Conservation (phyloP, 2,888 invertebrate species). For the Rotaria macrura region DNA sequence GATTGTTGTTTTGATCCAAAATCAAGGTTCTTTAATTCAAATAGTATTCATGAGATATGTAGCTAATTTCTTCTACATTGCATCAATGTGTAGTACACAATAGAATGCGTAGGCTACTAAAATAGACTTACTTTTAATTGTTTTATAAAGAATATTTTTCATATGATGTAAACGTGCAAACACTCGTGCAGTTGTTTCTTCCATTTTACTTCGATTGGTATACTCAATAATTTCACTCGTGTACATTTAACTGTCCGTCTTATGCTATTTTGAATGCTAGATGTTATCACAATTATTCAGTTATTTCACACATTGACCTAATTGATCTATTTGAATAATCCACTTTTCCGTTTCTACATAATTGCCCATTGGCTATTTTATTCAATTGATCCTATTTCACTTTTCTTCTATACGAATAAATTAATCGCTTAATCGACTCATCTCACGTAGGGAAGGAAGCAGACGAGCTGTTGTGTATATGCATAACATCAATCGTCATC, state of each 20-base stretch:
- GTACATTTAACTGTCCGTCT: background rate
- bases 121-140: background rate
- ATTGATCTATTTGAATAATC: conserved; percentile 3
- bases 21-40: no score
- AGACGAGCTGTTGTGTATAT: background rate
- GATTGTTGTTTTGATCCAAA: no score
- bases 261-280: background rate
- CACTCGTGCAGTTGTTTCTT: background rate
- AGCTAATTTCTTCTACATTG: no score
- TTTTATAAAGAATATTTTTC: background rate
- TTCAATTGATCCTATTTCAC: background rate
- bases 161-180: background rate
- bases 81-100: no score
- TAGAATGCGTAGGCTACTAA: no score
- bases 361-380: background rate
- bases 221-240: background rate
- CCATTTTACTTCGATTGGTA: conserved; percentile 9
- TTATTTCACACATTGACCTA: background rate
- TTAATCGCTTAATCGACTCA: background rate
- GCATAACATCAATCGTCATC: conserved; percentile 1
- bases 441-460: background rate
- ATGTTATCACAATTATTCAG: background rate
- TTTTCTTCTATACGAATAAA: background rate
- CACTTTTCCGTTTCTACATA: background rate
- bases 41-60: no score